Conservation (phyloP, 2,888 invertebrate genomes). For the Macaria liturata region DNA sequence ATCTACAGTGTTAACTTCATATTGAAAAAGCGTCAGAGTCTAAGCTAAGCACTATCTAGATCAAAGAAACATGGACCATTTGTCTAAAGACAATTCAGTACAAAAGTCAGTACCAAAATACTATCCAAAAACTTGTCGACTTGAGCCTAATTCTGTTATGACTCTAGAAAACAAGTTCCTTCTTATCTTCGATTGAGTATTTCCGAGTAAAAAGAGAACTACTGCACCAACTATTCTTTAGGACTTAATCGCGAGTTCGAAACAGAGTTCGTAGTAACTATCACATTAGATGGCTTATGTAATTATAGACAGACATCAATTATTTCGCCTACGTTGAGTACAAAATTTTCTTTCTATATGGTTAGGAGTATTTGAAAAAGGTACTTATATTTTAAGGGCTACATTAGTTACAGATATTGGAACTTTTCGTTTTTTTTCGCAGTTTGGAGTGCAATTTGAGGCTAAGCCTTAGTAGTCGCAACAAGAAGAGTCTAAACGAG, state of each 20-base stretch:
- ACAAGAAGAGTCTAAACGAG: constrained; percentile 26
- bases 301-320: constrained; percentile 24
- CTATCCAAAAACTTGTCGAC: constrained; percentile 52
- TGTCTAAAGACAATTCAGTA: constrained; percentile 70
- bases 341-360: constrained; percentile 3
- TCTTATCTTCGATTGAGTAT: constrained; percentile 24
- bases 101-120: constrained; percentile 80
- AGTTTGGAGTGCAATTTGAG: constrained; percentile 26
- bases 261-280: constrained; percentile 41
- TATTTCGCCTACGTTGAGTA: constrained; percentile 36
- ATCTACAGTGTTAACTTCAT: constrained; percentile 53
- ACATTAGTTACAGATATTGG: no score
- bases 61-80: constrained; percentile 70
- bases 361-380: constrained; percentile 2
- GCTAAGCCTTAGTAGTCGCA: constrained; percentile 39
- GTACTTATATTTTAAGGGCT: background rate
- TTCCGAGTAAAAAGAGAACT: constrained; percentile 23
- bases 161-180: constrained; percentile 19
- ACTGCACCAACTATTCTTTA: constrained; percentile 32
- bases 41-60: constrained; percentile 70
- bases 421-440: background rate
- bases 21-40: constrained; percentile 60
- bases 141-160: constrained; percentile 22
- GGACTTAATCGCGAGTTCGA: constrained; percentile 38
- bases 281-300: constrained; percentile 42